These are phyloP conservation scores for Mustela nigripes DNA, from an alignment of 2,113 vertebrate genomes.

Conservation along the genomic window DNA sequence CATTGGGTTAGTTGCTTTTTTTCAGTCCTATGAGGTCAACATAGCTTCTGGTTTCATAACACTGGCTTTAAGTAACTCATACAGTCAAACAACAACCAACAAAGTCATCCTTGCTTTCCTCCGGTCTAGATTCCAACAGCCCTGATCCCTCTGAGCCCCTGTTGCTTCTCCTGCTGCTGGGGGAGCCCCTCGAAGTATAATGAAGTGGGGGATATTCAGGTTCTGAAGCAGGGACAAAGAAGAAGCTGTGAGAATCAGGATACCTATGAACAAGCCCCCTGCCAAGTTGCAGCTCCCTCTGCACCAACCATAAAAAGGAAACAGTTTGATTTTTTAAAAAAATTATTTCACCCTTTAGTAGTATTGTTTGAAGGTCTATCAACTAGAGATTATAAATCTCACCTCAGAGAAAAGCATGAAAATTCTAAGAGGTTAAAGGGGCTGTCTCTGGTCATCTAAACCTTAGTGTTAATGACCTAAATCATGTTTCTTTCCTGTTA, in stretches of 20 bases:
- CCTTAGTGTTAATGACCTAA: background rate
- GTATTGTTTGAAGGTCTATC: background rate
- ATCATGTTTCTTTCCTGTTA: background rate
- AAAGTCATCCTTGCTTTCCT: background rate
- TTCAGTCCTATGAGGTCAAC: background rate
- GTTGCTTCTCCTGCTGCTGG: background rate
- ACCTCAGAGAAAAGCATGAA: background rate
- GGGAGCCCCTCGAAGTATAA: too few relatives aligned
- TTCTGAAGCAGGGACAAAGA: background rate
- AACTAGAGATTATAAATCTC: background rate
- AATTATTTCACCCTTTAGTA: background rate
- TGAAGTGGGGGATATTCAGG: background rate
- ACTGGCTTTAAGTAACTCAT: background rate
- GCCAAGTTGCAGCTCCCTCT: background rate
- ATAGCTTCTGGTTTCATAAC: background rate
- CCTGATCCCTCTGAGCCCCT: background rate
- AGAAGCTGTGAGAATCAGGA: background rate
- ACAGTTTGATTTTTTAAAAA: background rate
- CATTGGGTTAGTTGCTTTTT: background rate
- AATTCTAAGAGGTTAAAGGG: background rate
- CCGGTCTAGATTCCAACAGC: background rate
- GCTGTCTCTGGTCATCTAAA: background rate
- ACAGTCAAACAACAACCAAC: background rate
- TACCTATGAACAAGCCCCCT: background rate
- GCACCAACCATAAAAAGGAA: background rate